phyloP scores from a whole-genome alignment of 1,140 invertebrate genomes.

The Coboldia fuscipes region DNA sequence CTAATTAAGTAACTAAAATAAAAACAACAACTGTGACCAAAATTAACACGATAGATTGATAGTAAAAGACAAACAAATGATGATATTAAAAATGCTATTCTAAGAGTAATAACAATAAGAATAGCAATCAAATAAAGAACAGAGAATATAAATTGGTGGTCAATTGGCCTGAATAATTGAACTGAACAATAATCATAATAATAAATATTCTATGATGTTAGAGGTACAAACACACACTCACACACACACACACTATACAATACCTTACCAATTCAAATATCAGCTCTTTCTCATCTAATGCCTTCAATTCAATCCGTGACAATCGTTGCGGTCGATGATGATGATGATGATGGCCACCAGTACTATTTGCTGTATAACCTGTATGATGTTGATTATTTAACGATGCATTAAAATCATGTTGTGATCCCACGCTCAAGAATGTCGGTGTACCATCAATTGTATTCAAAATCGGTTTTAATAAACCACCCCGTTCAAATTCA shows the following conservation, averaged over 20 bases:
- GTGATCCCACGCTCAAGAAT: slow-evolving; percentile 41
- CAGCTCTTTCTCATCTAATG: slow-evolving; percentile 80
- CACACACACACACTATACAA: slow-evolving; percentile 3
- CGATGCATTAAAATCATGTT: slow-evolving; percentile 17
- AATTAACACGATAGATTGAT: no score
- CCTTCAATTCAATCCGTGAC: slow-evolving; percentile 61
- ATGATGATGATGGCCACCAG: slow-evolving; percentile 11
- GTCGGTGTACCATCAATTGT: slow-evolving; percentile 79
- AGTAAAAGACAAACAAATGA: no score
- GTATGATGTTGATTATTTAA: slow-evolving; percentile 4
- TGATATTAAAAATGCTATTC: no score
- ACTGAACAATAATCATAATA: no score
- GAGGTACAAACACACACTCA: no score
- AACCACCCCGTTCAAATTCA: slow-evolving; percentile 80
- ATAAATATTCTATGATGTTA: no score
- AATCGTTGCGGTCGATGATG: slow-evolving; percentile 37
- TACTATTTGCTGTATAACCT: slow-evolving; percentile 1
- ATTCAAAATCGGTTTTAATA: slow-evolving; percentile 76
- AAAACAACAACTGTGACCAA: no score
- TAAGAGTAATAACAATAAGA: no score
- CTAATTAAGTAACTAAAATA: no score
- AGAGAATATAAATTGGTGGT: no score
- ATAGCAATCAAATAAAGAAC: no score
- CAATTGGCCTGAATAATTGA: no score
- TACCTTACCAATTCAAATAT: slow-evolving; percentile 76